Evolutionary conservation across 1,140 invertebrate species (phyloP).

Genomic region (Drosophila erecta): DNA sequence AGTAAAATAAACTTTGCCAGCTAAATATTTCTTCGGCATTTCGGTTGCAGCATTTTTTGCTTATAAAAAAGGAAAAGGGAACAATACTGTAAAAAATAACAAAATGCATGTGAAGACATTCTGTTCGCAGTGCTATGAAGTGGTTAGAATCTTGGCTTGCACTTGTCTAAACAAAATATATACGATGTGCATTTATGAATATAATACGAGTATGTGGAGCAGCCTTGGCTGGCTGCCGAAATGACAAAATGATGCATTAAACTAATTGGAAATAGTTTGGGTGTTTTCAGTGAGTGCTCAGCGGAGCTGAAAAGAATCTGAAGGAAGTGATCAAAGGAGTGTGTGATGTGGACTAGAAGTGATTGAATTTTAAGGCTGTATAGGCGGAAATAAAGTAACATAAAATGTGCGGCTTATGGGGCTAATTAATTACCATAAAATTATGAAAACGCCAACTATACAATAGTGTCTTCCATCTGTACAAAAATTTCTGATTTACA

Average conservation of each 20-base stretch:
- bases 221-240: conserved; percentile 65
- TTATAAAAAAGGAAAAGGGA: conserved; percentile 29
- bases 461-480: conserved; percentile 10
- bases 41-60: conserved; percentile 21
- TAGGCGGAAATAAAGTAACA: not conserved
- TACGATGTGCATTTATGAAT: conserved; percentile 38
- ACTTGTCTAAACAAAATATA: conserved; percentile 39
- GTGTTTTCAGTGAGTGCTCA: conserved; percentile 14
- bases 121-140: conserved; percentile 61
- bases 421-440: not conserved
- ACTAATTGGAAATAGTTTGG: conserved; percentile 63
- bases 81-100: conserved; percentile 6
- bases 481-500: not conserved
- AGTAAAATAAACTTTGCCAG: conserved; percentile 56
- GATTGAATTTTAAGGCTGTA: conserved; percentile 4
- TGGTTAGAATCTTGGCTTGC: conserved; percentile 61
- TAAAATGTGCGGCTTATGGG: not conserved
- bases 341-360: conserved; percentile 16
- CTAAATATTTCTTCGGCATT: conserved; percentile 34
- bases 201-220: conserved; percentile 27
- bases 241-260: conserved; percentile 70
- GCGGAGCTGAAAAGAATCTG: conserved; percentile 14
- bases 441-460: not conserved
- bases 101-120: conserved; percentile 33
- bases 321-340: conserved; percentile 18